A percentile compares a stretch with the other conserved stretches of the same genome.
phyloP scores from a whole-genome alignment of 1,140 invertebrate species.

The Drosophila watanabei region DNA sequence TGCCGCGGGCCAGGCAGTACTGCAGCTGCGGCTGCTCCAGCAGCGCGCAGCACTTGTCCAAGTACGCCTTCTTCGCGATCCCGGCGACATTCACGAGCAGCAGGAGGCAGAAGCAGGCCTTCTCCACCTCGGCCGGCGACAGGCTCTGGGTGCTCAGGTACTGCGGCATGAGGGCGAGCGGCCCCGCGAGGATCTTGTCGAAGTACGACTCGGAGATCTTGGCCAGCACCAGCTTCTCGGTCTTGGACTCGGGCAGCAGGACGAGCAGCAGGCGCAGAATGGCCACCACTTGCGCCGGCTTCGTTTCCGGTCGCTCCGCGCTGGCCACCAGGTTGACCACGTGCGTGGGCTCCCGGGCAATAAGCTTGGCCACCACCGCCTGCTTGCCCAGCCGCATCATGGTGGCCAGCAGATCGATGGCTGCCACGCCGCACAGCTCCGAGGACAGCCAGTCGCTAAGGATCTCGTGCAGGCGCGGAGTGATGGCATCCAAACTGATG shows the following conservation, averaged over 20 bases:
- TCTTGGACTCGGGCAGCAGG: conserved; percentile 67
- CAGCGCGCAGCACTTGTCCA: conserved; percentile 73
- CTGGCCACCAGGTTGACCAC: conserved; percentile 63
- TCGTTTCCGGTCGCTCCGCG: conserved; percentile 65
- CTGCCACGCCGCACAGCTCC: conserved; percentile 69
- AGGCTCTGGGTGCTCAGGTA: conserved; percentile 57
- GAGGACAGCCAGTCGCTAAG: conserved; percentile 68
- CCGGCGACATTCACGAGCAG: conserved; percentile 76
- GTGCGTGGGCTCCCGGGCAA: conserved; percentile 59
- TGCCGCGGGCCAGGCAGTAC: conserved; percentile 70
- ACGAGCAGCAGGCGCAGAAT: conserved; percentile 66
- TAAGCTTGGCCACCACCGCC: conserved; percentile 53
- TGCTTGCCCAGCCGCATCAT: conserved; percentile 61
- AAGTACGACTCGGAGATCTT: conserved; percentile 81
- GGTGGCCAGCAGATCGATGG: conserved; percentile 59
- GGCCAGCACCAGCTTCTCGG: conserved; percentile 76
- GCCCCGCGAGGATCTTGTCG: conserved; percentile 73
- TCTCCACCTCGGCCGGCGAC: conserved; percentile 64
- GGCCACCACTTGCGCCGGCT: conserved; percentile 50
- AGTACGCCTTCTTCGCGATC: conserved; percentile 82
- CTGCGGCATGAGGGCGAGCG: conserved; percentile 56
- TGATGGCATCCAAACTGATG: conserved; percentile 76
- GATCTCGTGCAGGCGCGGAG: conserved; percentile 67
- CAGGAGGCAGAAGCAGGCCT: conserved; percentile 73
- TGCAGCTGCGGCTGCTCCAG: conserved; percentile 72